A percentile compares a stretch with the other conserved stretches of the same genome.
These are phyloP conservation scores for Chrysemys picta DNA, from an alignment of 2,113 vertebrate genomes.

Conservation along the genomic window DNA sequence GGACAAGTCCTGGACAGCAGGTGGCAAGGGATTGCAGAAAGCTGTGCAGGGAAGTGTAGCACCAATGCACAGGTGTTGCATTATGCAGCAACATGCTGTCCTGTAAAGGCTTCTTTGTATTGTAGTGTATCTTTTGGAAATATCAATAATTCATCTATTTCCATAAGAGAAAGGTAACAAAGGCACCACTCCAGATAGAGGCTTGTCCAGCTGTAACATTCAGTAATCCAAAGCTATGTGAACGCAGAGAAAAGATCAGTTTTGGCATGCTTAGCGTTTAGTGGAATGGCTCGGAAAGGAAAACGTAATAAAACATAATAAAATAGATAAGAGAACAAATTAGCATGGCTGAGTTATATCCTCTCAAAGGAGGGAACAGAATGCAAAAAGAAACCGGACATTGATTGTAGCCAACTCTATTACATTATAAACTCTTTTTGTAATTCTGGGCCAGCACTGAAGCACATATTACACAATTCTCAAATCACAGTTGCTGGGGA, in stretches of 20 bases:
- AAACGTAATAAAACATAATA: neutral
- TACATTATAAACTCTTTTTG: slow-evolving; percentile 24
- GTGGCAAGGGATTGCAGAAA: rapidly evolving
- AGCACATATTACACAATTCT: slow-evolving; percentile 39
- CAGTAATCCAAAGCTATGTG: neutral
- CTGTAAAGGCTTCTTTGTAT: neutral
- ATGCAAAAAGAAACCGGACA: neutral
- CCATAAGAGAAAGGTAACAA: neutral
- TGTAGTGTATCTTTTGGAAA: neutral
- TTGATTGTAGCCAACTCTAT: neutral
- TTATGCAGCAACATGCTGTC: neutral
- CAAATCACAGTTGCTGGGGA: slow-evolving; percentile 35
- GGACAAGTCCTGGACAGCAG: neutral
- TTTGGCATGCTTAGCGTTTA: neutral
- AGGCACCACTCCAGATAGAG: neutral
- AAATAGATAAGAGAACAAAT: neutral
- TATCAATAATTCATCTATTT: neutral
- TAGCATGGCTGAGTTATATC: neutral
- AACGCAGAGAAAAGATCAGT: neutral
- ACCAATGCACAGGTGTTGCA: neutral
- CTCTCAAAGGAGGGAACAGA: neutral
- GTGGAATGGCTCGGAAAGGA: neutral
- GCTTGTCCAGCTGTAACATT: neutral
- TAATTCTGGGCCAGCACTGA: neutral
- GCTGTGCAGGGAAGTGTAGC: neutral